A percentile compares a stretch with the other conserved stretches of the same genome.
Conservation (phyloP, 1,140 invertebrate genomes). For the Pseudachorutes palmiensis region DNA sequence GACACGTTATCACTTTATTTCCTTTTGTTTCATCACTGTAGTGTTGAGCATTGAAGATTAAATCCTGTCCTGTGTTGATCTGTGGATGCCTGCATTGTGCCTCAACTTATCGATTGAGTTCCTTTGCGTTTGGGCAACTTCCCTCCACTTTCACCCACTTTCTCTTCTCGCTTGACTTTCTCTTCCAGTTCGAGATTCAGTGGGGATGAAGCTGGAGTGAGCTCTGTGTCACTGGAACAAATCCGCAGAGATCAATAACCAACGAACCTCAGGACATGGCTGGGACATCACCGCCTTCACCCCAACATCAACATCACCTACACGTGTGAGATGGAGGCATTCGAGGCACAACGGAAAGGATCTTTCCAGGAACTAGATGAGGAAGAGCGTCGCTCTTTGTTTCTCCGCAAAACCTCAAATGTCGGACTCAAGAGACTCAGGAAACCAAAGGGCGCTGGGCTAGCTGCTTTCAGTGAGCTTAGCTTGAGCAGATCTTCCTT, state of each 20-base stretch:
- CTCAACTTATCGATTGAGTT: no score
- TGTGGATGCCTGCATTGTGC: no score
- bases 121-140: no score
- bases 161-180: not conserved
- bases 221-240: not conserved
- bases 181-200: not conserved
- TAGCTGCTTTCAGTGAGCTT: constrained; percentile 37
- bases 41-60: no score
- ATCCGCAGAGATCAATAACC: not conserved
- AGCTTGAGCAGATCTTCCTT: constrained; percentile 36
- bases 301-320: not conserved
- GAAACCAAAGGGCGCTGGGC: constrained; percentile 28
- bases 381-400: constrained; percentile 23
- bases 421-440: constrained; percentile 23
- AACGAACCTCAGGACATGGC: not conserved
- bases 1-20: no score
- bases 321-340: not conserved
- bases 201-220: not conserved
- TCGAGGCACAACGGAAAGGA: constrained; percentile 20
- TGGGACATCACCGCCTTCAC: not conserved
- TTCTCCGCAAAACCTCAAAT: constrained; percentile 24
- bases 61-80: no score
- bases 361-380: constrained; percentile 24
- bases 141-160: no score
- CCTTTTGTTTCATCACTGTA: no score